Base-by-base conservation (phyloP, 2,113 vertebrate genomes). In the Poeciliopsis occidentalis region DNA sequence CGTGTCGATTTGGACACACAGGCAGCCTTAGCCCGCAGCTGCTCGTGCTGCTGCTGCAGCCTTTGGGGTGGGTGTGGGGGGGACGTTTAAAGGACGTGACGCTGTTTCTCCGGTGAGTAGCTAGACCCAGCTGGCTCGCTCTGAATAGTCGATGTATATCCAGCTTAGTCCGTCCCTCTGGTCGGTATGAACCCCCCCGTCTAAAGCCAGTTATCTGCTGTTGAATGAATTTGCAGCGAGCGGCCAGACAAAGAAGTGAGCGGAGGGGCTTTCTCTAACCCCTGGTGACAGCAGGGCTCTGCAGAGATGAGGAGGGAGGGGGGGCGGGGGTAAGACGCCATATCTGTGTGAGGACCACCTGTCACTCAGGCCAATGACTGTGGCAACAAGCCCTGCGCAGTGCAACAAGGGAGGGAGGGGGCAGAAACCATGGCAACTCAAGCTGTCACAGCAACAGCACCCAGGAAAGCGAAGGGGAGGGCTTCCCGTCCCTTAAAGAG, bases 371-470 rank as follows among this genome's bases (percentile, higher is more conserved):
- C 37, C 81, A 60, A 88, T 88, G 75, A 60, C 91, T 90, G 93
- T 90, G 82, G 91, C 79, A 92, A 93, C 89, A 75, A 80, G 85
- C 87, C 88, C 86, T 89, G 91, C 88, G 81, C 88, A 92, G 84
- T 90, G 91, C 89, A 88, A 91, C 73, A 67, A n/a, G 68, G 84
- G 70, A 86, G 69, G 69, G 80, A 78, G 75, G 84, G 69, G 32
- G 78, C 86, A 89, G 87, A 86, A 75, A 78, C 93, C 91, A 94
- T 94, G 88, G 93, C 87, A 94, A 95, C 92, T 86, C 83, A 91
- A 91, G 91, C 88, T 87, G 89, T 89, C 77, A 90, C 77, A 60
- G 89, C 87, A 88, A 89, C 86, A 80, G 84, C 76, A 78, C 78
- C 68, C 81, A 82, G 84, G 81, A 69, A 80, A 80, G 75, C 67